These are phyloP conservation scores for Falcaria lacertinaria DNA, from an alignment of 2,888 invertebrate genomes.

Conservation along the genomic window DNA sequence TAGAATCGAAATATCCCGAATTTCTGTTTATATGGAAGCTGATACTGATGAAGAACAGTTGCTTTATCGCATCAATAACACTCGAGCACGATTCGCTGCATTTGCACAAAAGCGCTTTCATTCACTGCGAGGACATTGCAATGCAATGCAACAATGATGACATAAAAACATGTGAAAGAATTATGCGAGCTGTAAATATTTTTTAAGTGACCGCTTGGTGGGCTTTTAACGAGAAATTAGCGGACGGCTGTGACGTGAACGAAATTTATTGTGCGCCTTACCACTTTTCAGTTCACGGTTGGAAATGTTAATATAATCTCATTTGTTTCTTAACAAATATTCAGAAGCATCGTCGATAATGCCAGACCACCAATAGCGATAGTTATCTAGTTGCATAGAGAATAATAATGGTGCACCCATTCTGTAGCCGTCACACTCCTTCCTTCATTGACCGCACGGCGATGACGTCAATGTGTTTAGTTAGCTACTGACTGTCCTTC, in stretches of 20 bases:
- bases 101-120: constrained; percentile 32
- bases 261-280: constrained; percentile 30
- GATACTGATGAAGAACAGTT: too few relatives aligned
- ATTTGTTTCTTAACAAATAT: constrained; percentile 17
- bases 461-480: not conserved
- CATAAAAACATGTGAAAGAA: constrained; percentile 45
- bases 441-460: constrained; percentile 4
- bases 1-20: too few relatives aligned
- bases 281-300: constrained; percentile 15
- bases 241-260: constrained; percentile 33
- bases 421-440: too few relatives aligned
- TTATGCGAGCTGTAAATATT: constrained; percentile 54
- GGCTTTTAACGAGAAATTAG: constrained; percentile 42
- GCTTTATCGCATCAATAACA: not conserved
- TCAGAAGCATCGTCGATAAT: constrained; percentile 8
- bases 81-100: not conserved
- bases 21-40: too few relatives aligned
- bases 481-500: not conserved
- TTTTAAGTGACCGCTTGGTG: constrained; percentile 50
- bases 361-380: too few relatives aligned
- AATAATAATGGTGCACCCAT: too few relatives aligned
- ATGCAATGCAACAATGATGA: constrained; percentile 52
- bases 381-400: too few relatives aligned
- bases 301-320: constrained; percentile 21
- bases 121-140: constrained; percentile 34